Conservation (phyloP, 2,113 vertebrate genomes). For the Cryptoleucopteryx plumbea region DNA sequence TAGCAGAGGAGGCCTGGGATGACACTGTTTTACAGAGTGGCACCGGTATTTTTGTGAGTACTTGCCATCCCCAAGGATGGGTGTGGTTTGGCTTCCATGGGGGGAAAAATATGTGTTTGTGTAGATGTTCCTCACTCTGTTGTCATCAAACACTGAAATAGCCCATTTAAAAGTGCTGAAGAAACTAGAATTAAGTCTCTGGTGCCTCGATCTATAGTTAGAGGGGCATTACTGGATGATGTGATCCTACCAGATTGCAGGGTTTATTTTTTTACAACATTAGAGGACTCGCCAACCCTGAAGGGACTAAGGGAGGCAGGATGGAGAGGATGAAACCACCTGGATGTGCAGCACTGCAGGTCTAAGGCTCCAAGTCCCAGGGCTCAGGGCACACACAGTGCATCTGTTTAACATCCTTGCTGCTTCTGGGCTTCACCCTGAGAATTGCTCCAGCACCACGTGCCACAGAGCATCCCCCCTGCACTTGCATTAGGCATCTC, state of each 20-base stretch:
- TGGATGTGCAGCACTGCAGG: background rate
- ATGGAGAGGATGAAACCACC: conserved; percentile 1
- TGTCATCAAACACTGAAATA: background rate
- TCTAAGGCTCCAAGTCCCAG: background rate
- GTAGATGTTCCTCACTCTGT: background rate
- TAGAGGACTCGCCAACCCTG: background rate
- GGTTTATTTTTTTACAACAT: background rate
- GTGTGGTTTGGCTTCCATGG: background rate
- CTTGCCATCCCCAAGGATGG: background rate
- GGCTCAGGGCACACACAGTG: background rate
- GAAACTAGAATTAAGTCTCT: background rate
- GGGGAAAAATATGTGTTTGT: background rate
- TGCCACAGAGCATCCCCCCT: background rate
- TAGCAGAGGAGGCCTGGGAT: background rate
- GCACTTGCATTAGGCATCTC: background rate
- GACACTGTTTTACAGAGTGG: background rate
- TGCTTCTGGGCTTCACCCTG: background rate
- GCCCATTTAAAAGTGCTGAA: background rate
- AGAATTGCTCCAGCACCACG: background rate
- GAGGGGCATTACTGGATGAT: background rate
- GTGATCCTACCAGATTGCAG: background rate
- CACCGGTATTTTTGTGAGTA: background rate
- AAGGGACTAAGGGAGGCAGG: background rate
- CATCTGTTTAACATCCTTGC: conserved; percentile 10
- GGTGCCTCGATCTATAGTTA: background rate